Evolutionary conservation across 2,797 vertebrate species (phyloP), one percentile per base, ranked within the genome.

Genomic region (Rhinoraja longicauda): DNA sequence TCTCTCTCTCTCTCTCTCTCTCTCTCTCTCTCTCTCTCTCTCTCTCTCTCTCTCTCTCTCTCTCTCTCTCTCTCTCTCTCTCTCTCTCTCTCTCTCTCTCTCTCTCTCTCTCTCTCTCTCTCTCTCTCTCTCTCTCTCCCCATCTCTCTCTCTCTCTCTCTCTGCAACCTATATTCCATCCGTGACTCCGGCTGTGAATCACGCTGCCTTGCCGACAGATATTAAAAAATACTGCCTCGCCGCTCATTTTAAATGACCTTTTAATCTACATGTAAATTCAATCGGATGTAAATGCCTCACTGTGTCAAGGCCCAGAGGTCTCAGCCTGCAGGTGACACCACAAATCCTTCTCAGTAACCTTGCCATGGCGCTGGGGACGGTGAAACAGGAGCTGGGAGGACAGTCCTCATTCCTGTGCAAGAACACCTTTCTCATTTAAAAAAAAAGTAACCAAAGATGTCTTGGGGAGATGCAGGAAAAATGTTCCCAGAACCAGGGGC

Each of bases 241-340:
- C 94, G 95, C 95, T 96, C 94, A 95, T 96, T 95, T 96, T 94
- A 95, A 95, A 95, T 94, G 93, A 95, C 94, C 94, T 95, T 96
- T 96, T 96, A 96, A 96, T 96, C 94, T 95, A 95, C 93, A 95
- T 95, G 94, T 95, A 95, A 95, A 96, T 96, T 94, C 94, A 94
- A 95, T 93, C 94, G 91, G 94, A 93, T 93, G 93, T 95, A 96
- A 96, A 95, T 90, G 93, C 93, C 95, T 94, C 86, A 94, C 94
- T 95, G 95, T 95, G 93, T 95, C 93, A 94, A 93, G 93, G 92
- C 79, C 94, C 93, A 86, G 93, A 94, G 39, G 93, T 19, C 93
- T 93, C 19, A 93, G 73, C 94, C 29, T 0, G 72, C 94, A 94
- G 92, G 17, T 93, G 95, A 94, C 21, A 12, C 82, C 94, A 94